Base-by-base conservation (phyloP, 2,113 vertebrate genomes). In the Corydoras maculifer region DNA sequence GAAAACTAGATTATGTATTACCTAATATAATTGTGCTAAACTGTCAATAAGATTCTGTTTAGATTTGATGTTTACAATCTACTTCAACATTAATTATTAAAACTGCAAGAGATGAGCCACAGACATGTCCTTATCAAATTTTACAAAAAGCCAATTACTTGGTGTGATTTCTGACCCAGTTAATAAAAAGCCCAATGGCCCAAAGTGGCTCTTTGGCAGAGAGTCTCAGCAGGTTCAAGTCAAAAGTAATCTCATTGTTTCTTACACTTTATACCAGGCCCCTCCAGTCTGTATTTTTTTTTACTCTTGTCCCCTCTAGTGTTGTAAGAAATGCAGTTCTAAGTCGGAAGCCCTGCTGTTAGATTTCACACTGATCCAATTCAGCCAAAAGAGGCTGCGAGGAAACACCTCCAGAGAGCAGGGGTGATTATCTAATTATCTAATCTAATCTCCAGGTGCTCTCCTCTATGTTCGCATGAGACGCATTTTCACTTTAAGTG, bases 351-450 rank as follows among this genome's bases (percentile, higher is more conserved):
- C 69, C 54, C 50, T 11, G 4, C 68, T 29, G 25, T 14, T 75
- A 68, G 31, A 69, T 80, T 69, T 69, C 68, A 12, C 61, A 65
- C 53, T 80, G 72, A 84, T 85, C 67, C 82, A 80, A 53, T 84
- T 86, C 59, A 72, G 74, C 12, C 57, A 60, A 65, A 74, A 84
- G 75, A 57, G 65, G 58, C 58, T 58, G 65, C 50, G 32, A 49
- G 61, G 49, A 50, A 62, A 68, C 35, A 49, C 62, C 69, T 73
- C 25, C n/a, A 61, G 55, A 70, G 62, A 73, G 55, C 75, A 29
- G 58, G 61, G 50, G 53, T 53, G 50, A 48, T 54, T 64, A 75
- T 63, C 29, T 73, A 32, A 75, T 78, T 79, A 63, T 75, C 32
- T 70, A 25, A 61, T 74, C 49, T 10, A 65, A 59, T 61, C 49